phyloP scores from a whole-genome alignment of 2,797 vertebrate genomes.

The Sebastes ruberrimus region DNA sequence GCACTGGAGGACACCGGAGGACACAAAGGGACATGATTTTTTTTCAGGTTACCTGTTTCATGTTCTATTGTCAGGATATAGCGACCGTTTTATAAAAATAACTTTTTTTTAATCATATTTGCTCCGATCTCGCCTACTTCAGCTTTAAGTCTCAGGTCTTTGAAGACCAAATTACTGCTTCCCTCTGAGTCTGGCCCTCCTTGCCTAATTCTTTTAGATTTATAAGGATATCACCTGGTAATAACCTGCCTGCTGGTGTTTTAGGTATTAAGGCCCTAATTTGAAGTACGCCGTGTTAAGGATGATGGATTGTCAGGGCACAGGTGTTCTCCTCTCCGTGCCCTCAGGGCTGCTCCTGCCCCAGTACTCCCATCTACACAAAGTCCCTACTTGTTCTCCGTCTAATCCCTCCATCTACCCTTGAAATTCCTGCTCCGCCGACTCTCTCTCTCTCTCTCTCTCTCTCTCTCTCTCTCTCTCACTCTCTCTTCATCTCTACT shows the following conservation, averaged over 20 bases:
- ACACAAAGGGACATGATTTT: no score
- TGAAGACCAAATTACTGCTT: not conserved
- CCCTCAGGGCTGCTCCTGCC: constrained; percentile 46
- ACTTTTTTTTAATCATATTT: no score
- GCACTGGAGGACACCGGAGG: no score
- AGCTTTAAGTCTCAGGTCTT: not conserved
- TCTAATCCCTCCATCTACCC: constrained; percentile 74
- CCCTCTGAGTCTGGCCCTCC: not conserved
- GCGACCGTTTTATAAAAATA: no score
- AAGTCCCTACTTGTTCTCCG: constrained; percentile 77
- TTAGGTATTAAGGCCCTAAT: constrained; percentile 2
- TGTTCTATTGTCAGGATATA: no score
- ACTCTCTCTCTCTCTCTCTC: not conserved
- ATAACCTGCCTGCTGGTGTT: not conserved
- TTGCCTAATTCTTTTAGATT: not conserved
- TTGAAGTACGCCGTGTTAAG: constrained; percentile 21
- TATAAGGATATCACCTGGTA: not conserved
- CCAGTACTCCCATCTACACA: constrained; percentile 64
- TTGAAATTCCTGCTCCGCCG: constrained; percentile 75
- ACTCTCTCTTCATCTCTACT: constrained; percentile 19
- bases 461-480: not conserved
- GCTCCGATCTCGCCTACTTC: no score
- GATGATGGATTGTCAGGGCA: constrained; percentile 48
- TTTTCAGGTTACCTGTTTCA: no score
- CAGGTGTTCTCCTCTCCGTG: constrained; percentile 74